phyloP scores from a whole-genome alignment of 2,888 invertebrate genomes.

The Acrobasis repandana region DNA sequence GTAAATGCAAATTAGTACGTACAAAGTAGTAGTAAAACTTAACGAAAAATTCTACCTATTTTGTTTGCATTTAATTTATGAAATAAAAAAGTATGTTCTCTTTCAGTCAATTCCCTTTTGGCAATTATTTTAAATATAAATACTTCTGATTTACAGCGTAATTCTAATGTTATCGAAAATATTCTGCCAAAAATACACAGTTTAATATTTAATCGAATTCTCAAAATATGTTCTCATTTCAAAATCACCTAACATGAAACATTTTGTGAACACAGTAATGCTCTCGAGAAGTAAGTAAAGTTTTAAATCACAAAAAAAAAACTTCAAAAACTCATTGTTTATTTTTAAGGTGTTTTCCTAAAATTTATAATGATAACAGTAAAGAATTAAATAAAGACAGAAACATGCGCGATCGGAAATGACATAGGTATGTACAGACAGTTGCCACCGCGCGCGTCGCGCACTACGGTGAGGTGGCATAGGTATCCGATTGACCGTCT shows the following conservation, averaged over 20 bases:
- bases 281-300: slow-evolving; percentile 8
- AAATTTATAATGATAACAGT: too few relatives aligned
- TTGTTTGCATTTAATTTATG: too few relatives aligned
- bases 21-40: too few relatives aligned
- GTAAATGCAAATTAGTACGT: too few relatives aligned
- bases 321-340: not conserved
- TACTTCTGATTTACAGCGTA: slow-evolving; percentile 69
- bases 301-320: slow-evolving; percentile 16
- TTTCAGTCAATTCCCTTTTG: slow-evolving; percentile 41
- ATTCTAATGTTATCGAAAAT: slow-evolving; percentile 77
- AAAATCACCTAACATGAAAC: slow-evolving; percentile 54
- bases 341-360: not conserved
- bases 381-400: too few relatives aligned
- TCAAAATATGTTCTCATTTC: slow-evolving; percentile 64
- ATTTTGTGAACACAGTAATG: slow-evolving; percentile 26
- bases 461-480: too few relatives aligned
- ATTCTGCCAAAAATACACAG: slow-evolving; percentile 70
- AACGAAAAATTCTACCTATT: too few relatives aligned
- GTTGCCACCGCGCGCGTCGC: too few relatives aligned
- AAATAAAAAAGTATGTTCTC: slow-evolving; percentile 26
- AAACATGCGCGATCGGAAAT: too few relatives aligned
- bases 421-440: too few relatives aligned
- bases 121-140: slow-evolving; percentile 65
- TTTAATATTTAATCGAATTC: slow-evolving; percentile 60
- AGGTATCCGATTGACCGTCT: too few relatives aligned